Evolutionary conservation across 1,140 invertebrate species (phyloP).

Genomic region (Lordiphosa clarofinis): DNA sequence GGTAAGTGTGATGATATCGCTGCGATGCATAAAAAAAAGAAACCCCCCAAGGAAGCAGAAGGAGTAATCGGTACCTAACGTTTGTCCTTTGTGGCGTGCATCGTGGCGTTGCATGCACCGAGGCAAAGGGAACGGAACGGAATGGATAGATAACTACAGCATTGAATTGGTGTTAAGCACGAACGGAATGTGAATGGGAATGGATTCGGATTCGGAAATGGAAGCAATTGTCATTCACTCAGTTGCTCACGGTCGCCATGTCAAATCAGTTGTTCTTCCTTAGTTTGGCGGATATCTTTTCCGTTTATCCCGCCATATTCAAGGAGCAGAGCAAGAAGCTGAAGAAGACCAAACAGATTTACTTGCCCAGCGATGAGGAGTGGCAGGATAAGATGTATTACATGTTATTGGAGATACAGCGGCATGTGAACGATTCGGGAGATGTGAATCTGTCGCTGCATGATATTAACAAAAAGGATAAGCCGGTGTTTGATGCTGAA

Average conservation of each 20-base stretch:
- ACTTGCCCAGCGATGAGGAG: slow-evolving; percentile 86
- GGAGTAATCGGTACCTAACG: slow-evolving; percentile 21
- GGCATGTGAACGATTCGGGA: slow-evolving; percentile 63
- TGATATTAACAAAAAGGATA: slow-evolving; percentile 64
- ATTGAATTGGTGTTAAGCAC: slow-evolving; percentile 76
- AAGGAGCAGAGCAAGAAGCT: slow-evolving; percentile 60
- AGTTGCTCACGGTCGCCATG: slow-evolving; percentile 50
- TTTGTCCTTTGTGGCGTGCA: slow-evolving; percentile 71
- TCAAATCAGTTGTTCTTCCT: slow-evolving; percentile 75
- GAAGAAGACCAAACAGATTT: slow-evolving; percentile 72
- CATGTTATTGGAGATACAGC: slow-evolving; percentile 85
- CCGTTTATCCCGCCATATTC: slow-evolving; percentile 77
- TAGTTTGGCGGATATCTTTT: slow-evolving; percentile 78
- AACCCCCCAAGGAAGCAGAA: slow-evolving; percentile 8
- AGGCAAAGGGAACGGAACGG: background rate
- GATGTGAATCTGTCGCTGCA: slow-evolving; percentile 52
- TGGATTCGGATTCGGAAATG: slow-evolving; percentile 58
- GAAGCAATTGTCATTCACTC: slow-evolving; percentile 65
- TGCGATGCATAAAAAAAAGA: slow-evolving; percentile 15
- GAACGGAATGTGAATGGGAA: slow-evolving; percentile 64
- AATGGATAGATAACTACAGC: slow-evolving; percentile 10
- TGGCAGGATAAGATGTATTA: slow-evolving; percentile 88
- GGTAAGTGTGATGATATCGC: slow-evolving; percentile 62
- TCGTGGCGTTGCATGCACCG: slow-evolving; percentile 21
- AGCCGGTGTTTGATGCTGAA: slow-evolving; percentile 58